Conservation (phyloP, 2,797 vertebrate species). For the Florisuga fusca region DNA sequence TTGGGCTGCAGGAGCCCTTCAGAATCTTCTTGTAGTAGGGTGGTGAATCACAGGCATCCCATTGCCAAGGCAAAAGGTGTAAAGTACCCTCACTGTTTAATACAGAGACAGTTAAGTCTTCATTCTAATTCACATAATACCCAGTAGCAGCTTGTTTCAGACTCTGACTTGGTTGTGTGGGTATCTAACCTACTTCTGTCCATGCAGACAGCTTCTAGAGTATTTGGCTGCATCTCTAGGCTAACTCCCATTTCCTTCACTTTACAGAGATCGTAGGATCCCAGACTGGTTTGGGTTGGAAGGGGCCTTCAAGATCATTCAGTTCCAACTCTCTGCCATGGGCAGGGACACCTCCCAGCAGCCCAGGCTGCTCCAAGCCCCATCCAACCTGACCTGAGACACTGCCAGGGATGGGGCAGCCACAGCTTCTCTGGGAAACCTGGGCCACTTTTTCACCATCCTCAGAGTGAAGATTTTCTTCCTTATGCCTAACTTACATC, state of each 20-base stretch:
- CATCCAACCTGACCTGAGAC: no score
- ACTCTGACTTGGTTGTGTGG: rapidly evolving
- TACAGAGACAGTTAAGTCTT: not conserved
- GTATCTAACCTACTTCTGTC: not conserved
- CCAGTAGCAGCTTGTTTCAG: not conserved
- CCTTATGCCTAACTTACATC: no score
- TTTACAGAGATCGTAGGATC: not conserved
- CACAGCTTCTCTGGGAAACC: no score
- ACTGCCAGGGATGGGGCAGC: no score
- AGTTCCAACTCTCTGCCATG: no score
- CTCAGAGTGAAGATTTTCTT: no score
- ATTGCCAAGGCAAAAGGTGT: not conserved
- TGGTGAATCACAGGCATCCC: not conserved
- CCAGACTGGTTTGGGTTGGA: no score
- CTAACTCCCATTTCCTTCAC: not conserved
- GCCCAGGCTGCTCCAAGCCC: no score
- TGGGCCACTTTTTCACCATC: no score
- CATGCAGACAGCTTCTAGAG: not conserved
- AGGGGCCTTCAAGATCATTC: no score
- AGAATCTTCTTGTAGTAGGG: not conserved
- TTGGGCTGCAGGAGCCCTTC: not conserved
- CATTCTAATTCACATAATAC: not conserved
- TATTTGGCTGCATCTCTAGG: not conserved
- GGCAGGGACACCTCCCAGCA: no score
- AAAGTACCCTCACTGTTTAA: not conserved